Base-by-base conservation (phyloP, 2,797 vertebrate species). In the Epinephelus coioides region DNA sequence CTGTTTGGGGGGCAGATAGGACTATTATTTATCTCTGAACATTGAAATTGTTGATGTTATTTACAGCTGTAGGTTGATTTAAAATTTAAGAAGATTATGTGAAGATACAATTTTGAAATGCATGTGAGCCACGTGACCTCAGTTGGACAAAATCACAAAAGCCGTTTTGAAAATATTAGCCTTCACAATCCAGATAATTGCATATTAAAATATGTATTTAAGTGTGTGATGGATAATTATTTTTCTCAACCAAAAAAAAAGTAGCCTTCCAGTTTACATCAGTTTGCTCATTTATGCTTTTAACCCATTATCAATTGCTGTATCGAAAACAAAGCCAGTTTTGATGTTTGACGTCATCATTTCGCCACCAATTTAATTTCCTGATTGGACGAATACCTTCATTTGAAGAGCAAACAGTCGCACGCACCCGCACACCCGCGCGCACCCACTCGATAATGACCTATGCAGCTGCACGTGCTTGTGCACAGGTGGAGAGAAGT, bases 401-500 rank as follows among this genome's bases (percentile, higher is more conserved):
- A 6, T 51, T 54, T 19, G 19, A 43, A 56, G 60, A 54, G 7
- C 66, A 54, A 78, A 57, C 67, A 43, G 15, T 43, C 25, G 40
- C 9, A 18, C 65, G 56, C 54, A 44, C 6, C 27, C 9, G 13
- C n/a, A 21, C 23, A 8, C 68, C 4, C 47, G 1, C 60, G 27
- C 56, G 2, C 27, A 40, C 34, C 3, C 59, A n/a, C 44, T 18
- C 62, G 12, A 27, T 56, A 67, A 65, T 30, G 65, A 85, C 25
- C 53, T 10, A 2, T 61, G 43, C 73, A 69, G 72, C 73, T 86
- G 82, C 79, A 40, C 70, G 64, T 75, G 77, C 76, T 49, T 72
- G 66, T 66, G 81, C 78, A 82, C 87, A 85, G 78, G 83, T 89
- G 87, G 65, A 73, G 60, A 21, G 51, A 56, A 69, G 54, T 43